Percentiles rank a stretch among this genome's conserved stretches.
phyloP scores from a whole-genome alignment of 2,113 vertebrate species.

The Hippopotamus amphibius region DNA sequence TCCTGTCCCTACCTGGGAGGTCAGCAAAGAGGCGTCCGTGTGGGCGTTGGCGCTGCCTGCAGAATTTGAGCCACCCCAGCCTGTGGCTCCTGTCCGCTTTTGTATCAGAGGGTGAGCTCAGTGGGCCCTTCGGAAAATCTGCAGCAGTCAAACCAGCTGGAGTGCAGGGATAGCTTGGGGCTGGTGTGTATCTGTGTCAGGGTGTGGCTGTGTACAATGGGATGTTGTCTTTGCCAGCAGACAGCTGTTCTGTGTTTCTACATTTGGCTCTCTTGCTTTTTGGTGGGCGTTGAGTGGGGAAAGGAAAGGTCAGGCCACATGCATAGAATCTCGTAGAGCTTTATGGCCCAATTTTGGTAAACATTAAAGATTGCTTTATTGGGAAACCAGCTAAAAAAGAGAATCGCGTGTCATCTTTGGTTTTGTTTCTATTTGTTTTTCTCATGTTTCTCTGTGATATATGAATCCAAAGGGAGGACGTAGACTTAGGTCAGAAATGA shows the following conservation, averaged over 20 bases:
- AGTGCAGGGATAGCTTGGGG: not conserved
- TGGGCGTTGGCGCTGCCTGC: not conserved
- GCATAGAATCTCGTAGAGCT: not conserved
- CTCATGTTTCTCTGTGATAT: not conserved
- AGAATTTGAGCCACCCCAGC: not conserved
- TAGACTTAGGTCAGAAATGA: slow-evolving; percentile 56
- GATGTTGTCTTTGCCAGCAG: slow-evolving; percentile 45
- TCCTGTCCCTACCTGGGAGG: accelerated
- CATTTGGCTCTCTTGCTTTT: not conserved
- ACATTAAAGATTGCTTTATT: not conserved
- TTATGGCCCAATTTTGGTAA: slow-evolving; percentile 21
- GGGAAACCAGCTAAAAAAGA: not conserved
- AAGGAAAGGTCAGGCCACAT: not conserved
- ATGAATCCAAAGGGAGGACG: slow-evolving; percentile 16
- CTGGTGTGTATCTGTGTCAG: not conserved
- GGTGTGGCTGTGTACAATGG: not conserved
- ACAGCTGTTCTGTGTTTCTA: slow-evolving; percentile 61
- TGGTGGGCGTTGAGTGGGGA: accelerated
- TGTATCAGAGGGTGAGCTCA: slow-evolving; percentile 52
- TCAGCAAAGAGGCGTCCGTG: not conserved
- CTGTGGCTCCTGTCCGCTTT: not conserved
- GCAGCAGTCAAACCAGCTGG: not conserved
- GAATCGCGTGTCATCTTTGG: not conserved
- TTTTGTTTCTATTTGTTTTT: not conserved
- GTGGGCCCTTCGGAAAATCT: not conserved